These are phyloP conservation scores for Anguilla pacifica DNA, from an alignment of 2,797 vertebrate genomes.

Conservation along the genomic window DNA sequence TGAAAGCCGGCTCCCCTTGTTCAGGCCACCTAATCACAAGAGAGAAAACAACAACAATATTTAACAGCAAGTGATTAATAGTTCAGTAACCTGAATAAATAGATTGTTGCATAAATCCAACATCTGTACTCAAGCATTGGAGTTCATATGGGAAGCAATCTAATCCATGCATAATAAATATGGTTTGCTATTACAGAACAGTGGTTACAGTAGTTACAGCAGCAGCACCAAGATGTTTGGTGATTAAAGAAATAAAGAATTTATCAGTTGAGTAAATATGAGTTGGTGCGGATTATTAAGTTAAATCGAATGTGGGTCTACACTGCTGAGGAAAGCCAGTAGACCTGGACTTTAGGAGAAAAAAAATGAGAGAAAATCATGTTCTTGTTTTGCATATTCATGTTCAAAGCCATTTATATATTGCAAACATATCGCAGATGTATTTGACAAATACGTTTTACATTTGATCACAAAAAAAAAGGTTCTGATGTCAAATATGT, in stretches of 20 bases:
- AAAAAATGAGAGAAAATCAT: background rate
- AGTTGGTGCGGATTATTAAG: background rate
- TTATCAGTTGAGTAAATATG: background rate
- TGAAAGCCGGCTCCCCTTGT: conserved; percentile 12
- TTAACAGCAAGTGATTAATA: conserved; percentile 21
- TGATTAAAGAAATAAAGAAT: conserved; percentile 3
- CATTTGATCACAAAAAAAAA: background rate
- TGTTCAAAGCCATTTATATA: background rate
- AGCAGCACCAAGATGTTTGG: background rate
- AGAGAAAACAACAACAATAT: conserved; percentile 16
- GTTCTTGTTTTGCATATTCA: background rate
- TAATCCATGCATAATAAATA: background rate
- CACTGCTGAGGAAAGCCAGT: background rate
- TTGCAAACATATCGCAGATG: background rate
- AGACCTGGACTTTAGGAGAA: background rate
- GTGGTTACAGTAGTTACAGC: background rate
- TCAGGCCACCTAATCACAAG: conserved; percentile 9
- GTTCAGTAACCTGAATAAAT: conserved; percentile 17
- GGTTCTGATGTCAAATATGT: background rate
- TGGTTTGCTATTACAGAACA: background rate
- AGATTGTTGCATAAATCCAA: conserved; percentile 2
- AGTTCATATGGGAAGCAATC: background rate
- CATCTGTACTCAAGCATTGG: conserved; percentile 10
- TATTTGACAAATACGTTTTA: background rate
- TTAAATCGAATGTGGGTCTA: background rate